Evolutionary conservation across 2,113 vertebrate genomes (phyloP).

Genomic region (Panthera tigris): DNA sequence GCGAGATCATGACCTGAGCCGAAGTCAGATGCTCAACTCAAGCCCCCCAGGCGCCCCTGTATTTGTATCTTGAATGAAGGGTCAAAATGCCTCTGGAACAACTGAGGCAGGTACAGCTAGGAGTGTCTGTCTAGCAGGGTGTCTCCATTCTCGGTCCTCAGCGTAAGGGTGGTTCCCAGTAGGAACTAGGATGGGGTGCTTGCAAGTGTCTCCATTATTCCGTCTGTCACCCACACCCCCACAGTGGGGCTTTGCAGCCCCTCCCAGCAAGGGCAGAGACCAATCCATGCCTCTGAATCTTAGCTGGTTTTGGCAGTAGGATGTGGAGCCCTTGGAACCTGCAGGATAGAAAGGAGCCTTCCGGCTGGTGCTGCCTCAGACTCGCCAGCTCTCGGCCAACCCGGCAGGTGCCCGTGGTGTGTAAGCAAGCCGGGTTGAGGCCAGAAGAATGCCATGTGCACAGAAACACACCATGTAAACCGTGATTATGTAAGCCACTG

Average conservation of each 20-base stretch:
- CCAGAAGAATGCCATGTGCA: rapidly evolving
- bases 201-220: background rate
- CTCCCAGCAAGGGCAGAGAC: background rate
- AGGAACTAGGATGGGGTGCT: too few relatives aligned
- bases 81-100: background rate
- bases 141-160: too few relatives aligned
- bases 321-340: rapidly evolving
- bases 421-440: background rate
- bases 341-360: too few relatives aligned
- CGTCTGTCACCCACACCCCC: background rate
- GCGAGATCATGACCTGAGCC: too few relatives aligned
- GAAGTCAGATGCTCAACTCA: too few relatives aligned
- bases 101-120: rapidly evolving
- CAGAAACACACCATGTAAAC: background rate
- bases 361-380: rapidly evolving
- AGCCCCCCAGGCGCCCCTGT: too few relatives aligned
- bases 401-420: background rate
- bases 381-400: background rate
- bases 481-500: rapidly evolving
- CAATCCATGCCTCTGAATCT: background rate
- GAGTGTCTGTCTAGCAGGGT: background rate
- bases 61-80: background rate
- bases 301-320: background rate
- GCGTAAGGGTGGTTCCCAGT: rapidly evolving
- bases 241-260: background rate